phyloP scores from a whole-genome alignment of 2,113 vertebrate genomes.

The Todiramphus chloris region DNA sequence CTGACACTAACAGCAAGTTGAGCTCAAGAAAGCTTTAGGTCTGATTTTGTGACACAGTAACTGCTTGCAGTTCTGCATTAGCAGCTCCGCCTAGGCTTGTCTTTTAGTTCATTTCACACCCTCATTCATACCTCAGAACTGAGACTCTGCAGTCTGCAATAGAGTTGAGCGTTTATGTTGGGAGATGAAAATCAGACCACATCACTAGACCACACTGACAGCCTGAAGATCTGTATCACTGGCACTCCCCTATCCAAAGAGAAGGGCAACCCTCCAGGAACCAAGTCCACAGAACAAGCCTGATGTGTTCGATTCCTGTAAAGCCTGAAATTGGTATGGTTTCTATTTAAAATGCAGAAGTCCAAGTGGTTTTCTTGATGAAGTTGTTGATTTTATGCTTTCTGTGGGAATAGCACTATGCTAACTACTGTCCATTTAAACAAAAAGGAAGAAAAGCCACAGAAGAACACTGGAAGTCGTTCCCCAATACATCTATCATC shows the following conservation, averaged over 20 bases:
- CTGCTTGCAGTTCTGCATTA: background rate
- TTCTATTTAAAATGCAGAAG: background rate
- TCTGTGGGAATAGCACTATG: background rate
- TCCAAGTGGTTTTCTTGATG: background rate
- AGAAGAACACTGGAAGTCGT: background rate
- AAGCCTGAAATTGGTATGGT: background rate
- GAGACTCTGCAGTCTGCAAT: background rate
- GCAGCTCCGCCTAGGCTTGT: background rate
- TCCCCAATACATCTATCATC: background rate
- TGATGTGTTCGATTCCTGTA: background rate
- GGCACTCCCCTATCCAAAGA: background rate
- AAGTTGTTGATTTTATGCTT: background rate
- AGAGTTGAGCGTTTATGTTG: background rate
- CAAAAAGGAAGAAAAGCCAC: background rate
- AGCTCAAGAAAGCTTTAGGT: background rate
- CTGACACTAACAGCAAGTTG: background rate
- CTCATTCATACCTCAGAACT: background rate
- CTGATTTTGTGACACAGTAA: rapidly evolving
- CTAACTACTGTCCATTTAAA: background rate
- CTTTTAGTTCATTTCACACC: background rate
- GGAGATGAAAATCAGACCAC: background rate
- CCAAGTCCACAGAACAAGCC: background rate
- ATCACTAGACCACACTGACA: background rate
- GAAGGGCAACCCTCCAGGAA: background rate
- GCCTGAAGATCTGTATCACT: background rate